A percentile compares a stretch with the other conserved stretches of the same genome.
Evolutionary conservation across 2,113 vertebrate genomes (phyloP).

Genomic region (Thomomys bottae): DNA sequence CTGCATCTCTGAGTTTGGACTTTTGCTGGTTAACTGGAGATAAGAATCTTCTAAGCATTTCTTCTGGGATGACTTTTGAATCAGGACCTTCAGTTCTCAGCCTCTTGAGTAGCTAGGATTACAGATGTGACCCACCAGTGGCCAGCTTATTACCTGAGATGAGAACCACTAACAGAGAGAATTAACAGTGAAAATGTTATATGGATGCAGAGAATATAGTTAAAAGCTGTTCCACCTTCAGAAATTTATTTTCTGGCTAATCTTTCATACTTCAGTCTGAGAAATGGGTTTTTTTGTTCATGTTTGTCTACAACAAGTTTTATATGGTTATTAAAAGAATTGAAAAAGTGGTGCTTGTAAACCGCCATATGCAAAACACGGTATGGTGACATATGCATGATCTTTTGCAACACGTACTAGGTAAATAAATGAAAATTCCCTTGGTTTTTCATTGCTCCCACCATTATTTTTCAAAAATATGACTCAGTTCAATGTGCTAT

Average conservation of each 20-base stretch:
- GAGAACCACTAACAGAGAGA: not conserved
- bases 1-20: no score
- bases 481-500: not conserved
- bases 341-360: not conserved
- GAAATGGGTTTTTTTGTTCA: not conserved
- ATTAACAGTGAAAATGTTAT: not conserved
- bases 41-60: no score
- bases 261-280: not conserved
- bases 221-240: not conserved
- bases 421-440: not conserved
- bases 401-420: not conserved
- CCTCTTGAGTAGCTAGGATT: no score
- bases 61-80: no score
- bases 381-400: rapidly evolving
- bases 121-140: no score
- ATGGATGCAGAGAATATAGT: no score
- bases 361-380: not conserved
- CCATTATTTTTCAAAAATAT: not conserved
- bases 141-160: not conserved
- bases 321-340: not conserved
- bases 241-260: not conserved
- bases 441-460: not conserved
- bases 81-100: no score
- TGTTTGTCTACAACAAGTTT: not conserved
- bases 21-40: no score